These are phyloP conservation scores for Gryllus bimaculatus DNA, from an alignment of 1,140 invertebrate species.

Conservation along the genomic window DNA sequence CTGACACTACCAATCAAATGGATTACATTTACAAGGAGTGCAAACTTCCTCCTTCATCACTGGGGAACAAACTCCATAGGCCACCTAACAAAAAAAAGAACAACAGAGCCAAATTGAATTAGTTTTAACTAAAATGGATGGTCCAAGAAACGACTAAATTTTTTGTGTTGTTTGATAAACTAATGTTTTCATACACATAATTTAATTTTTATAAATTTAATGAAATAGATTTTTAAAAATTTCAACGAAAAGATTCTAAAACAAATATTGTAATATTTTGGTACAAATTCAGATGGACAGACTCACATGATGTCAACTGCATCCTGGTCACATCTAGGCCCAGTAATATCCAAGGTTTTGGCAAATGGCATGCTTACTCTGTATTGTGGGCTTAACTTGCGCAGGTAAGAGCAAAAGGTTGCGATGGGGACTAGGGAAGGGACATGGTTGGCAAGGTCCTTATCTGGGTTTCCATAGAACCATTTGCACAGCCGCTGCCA, in stretches of 20 bases:
- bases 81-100: conserved; percentile 45
- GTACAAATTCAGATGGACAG: neutral
- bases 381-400: conserved; percentile 40
- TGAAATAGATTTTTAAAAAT: no score
- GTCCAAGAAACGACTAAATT: neutral
- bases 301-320: no score
- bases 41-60: conserved; percentile 55
- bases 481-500: conserved; percentile 64
- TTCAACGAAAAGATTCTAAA: no score
- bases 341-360: conserved; percentile 57
- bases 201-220: no score
- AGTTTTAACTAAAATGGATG: neutral
- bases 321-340: conserved; percentile 52
- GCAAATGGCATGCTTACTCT: conserved; percentile 56
- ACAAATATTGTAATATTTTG: conserved; percentile 6
- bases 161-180: no score
- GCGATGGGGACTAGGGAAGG: conserved; percentile 62
- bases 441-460: conserved; percentile 69
- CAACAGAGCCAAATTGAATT: no score
- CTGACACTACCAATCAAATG: conserved; percentile 61
- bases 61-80: conserved; percentile 61
- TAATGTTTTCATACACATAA: no score
- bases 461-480: conserved; percentile 66
- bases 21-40: conserved; percentile 66
- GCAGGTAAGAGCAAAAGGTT: conserved; percentile 68